These are phyloP conservation scores for Merodon equestris DNA, from an alignment of 2,888 invertebrate species.

Conservation along the genomic window DNA sequence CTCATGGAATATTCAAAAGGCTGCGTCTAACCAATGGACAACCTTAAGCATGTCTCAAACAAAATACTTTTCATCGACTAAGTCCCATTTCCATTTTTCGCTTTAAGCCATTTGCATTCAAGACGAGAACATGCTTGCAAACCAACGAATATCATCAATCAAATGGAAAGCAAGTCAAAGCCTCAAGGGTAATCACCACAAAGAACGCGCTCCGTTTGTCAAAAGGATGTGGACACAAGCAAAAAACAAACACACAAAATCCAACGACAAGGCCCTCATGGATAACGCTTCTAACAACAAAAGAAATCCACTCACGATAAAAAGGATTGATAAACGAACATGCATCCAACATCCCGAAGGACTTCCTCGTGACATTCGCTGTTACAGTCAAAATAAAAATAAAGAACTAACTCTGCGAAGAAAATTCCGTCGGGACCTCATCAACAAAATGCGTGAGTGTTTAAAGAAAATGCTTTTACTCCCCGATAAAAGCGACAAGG, in stretches of 20 bases:
- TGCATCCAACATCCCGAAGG: constrained; percentile 34
- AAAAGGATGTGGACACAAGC: constrained; percentile 21
- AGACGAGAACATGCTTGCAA: too few species aligned
- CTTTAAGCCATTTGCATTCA: too few species aligned
- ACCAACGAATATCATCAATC: constrained; percentile 26
- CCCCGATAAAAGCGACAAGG: neutral
- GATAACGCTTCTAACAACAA: constrained; percentile 21
- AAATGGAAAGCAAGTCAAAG: constrained; percentile 24
- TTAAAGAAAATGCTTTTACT: constrained; percentile 37
- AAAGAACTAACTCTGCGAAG: too few species aligned
- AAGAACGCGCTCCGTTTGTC: constrained; percentile 25
- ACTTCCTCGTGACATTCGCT: neutral
- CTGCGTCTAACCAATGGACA: too few species aligned
- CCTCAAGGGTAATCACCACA: constrained; percentile 52
- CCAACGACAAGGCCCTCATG: constrained; percentile 1
- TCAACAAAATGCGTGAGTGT: constrained; percentile 46
- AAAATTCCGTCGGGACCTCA: constrained; percentile 31
- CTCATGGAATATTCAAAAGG: too few species aligned
- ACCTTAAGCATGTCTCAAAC: too few species aligned
- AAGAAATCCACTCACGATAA: constrained; percentile 41
- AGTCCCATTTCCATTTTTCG: too few species aligned
- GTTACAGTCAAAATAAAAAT: neutral
- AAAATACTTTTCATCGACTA: too few species aligned
- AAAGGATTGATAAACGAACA: constrained; percentile 45
- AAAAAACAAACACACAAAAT: neutral